Conservation (phyloP, 2,797 vertebrate species). For the Poecilia picta region DNA sequence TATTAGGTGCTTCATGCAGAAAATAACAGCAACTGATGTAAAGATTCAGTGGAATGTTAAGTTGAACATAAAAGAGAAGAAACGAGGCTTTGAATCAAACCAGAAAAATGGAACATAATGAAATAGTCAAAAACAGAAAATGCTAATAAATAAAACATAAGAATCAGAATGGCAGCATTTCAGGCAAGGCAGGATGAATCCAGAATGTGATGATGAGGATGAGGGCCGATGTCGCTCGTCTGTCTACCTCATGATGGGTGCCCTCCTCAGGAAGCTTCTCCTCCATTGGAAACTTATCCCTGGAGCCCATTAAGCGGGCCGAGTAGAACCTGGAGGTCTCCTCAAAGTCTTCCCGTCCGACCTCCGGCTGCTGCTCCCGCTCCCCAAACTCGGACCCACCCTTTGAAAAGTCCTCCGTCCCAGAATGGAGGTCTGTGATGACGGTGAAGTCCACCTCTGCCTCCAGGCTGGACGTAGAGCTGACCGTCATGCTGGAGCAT, state of each 20-base stretch:
- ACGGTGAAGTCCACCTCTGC: slow-evolving; percentile 98
- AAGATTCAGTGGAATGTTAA: slow-evolving; percentile 21
- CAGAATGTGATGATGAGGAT: slow-evolving; percentile 46
- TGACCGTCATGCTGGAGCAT: slow-evolving; percentile 97
- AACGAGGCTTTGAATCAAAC: slow-evolving; percentile 8
- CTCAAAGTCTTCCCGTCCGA: slow-evolving; percentile 89
- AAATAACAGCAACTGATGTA: slow-evolving; percentile 25
- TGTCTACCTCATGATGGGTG: slow-evolving; percentile 75
- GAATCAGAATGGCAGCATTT: slow-evolving; percentile 32
- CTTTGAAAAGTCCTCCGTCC: slow-evolving; percentile 89
- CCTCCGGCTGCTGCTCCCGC: slow-evolving; percentile 77
- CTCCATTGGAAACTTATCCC: slow-evolving; percentile 85
- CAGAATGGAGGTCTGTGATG: slow-evolving; percentile 92
- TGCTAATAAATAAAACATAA: neutral
- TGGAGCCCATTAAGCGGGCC: slow-evolving; percentile 83
- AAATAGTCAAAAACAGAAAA: neutral
- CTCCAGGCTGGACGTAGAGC: slow-evolving; percentile 97
- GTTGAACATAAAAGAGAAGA: slow-evolving; percentile 11
- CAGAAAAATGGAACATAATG: slow-evolving; percentile 10
- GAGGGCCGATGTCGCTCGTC: slow-evolving; percentile 33
- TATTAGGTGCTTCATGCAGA: slow-evolving; percentile 17
- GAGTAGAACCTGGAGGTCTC: slow-evolving; percentile 82
- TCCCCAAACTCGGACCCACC: slow-evolving; percentile 63
- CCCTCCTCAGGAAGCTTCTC: slow-evolving; percentile 73
- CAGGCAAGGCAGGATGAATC: slow-evolving; percentile 51